Conservation (phyloP, 2,797 vertebrate genomes). For the Enteromius treurensis region DNA sequence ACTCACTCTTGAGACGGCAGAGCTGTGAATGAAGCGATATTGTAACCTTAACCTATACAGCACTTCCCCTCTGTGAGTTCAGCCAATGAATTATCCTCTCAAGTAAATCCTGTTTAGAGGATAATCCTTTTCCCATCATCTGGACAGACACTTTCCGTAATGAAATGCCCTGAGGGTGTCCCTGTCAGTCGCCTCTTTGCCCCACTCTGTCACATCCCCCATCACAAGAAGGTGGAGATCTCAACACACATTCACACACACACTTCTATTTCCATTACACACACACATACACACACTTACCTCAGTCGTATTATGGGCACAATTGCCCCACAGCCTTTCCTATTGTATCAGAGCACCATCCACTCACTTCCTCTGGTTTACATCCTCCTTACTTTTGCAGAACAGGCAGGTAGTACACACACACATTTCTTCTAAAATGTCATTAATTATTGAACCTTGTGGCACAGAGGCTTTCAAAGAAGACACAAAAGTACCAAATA, state of each 20-base stretch:
- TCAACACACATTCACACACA: constrained; percentile 21
- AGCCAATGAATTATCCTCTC: constrained; percentile 84
- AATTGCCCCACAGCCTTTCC: neutral
- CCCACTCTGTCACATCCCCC: constrained; percentile 65
- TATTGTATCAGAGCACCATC: constrained; percentile 22
- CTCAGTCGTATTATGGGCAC: constrained; percentile 23
- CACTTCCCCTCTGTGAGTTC: constrained; percentile 80
- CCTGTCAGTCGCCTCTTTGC: constrained; percentile 65
- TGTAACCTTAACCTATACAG: constrained; percentile 82
- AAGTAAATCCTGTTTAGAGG: constrained; percentile 85
- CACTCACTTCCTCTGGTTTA: constrained; percentile 36
- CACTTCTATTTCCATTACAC: constrained; percentile 8
- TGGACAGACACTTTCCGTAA: constrained; percentile 85
- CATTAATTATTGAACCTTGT: neutral
- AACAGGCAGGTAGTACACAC: neutral
- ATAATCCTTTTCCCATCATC: constrained; percentile 85
- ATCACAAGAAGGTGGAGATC: constrained; percentile 49
- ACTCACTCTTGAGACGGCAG: constrained; percentile 53
- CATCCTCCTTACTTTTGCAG: neutral
- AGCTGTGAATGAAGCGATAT: constrained; percentile 82
- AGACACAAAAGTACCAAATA: neutral
- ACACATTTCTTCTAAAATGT: neutral
- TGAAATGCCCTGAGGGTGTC: constrained; percentile 80
- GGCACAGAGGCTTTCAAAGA: neutral
- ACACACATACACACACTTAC: constrained; percentile 3